Percentiles rank a stretch among this genome's conserved stretches.
Evolutionary conservation across 2,113 vertebrate species (phyloP).

Genomic region (Microtus richardsoni): DNA sequence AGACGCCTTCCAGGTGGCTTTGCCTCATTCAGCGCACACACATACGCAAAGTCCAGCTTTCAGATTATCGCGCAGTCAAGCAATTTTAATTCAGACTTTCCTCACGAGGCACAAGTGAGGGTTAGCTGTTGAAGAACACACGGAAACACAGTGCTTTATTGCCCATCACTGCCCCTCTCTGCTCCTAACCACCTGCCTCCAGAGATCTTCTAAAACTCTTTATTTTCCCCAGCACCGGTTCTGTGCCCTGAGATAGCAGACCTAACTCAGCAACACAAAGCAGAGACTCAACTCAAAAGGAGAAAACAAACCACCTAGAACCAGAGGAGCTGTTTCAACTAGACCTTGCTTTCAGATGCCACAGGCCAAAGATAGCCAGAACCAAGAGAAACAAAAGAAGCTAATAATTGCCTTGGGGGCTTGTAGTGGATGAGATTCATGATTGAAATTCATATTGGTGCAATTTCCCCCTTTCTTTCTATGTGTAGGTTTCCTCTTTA

Average conservation of each 20-base stretch:
- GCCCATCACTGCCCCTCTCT: background rate
- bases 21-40: background rate
- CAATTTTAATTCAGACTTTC: background rate
- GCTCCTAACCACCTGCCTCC: background rate
- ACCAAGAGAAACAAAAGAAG: background rate
- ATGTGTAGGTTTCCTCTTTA: background rate
- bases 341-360: background rate
- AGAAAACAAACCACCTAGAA: background rate
- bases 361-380: background rate
- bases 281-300: background rate
- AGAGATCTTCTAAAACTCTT: background rate
- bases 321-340: background rate
- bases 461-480: background rate
- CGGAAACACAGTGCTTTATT: background rate
- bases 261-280: background rate
- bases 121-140: background rate
- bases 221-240: background rate
- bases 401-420: background rate
- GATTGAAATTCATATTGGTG: background rate
- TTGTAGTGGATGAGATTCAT: background rate
- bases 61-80: background rate
- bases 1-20: background rate
- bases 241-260: background rate
- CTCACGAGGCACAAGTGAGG: background rate
- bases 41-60: background rate